Conservation (phyloP, 2,113 vertebrate species). For the Grallaria varia region DNA sequence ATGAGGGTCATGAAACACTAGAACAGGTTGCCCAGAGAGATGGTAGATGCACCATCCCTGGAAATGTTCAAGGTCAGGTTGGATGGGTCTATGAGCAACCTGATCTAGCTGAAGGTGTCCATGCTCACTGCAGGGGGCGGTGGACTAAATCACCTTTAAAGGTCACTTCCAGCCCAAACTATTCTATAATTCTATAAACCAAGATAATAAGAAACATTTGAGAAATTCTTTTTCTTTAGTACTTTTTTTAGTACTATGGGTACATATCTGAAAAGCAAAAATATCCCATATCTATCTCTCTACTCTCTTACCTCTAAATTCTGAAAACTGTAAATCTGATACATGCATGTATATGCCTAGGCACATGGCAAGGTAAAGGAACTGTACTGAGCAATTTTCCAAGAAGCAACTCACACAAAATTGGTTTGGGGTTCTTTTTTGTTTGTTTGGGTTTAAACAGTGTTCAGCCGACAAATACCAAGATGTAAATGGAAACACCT, state of each 20-base stretch:
- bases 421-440: neutral
- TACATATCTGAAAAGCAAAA: neutral
- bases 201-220: neutral
- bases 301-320: neutral
- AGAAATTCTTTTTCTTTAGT: neutral
- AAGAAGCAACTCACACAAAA: neutral
- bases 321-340: neutral
- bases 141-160: neutral
- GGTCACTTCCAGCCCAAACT: neutral
- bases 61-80: neutral
- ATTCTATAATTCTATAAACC: neutral
- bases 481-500: neutral
- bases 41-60: neutral
- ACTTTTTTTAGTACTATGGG: neutral
- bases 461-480: neutral
- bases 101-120: neutral
- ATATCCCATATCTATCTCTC: neutral
- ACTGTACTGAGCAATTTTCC: neutral
- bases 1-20: neutral
- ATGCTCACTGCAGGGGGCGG: neutral
- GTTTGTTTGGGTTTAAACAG: neutral
- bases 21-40: neutral
- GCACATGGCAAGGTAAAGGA: neutral
- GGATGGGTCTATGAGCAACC: neutral
- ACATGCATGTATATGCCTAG: fast-evolving